Evolutionary conservation across 2,113 vertebrate genomes (phyloP).

Genomic region (Phainopepla nitens): DNA sequence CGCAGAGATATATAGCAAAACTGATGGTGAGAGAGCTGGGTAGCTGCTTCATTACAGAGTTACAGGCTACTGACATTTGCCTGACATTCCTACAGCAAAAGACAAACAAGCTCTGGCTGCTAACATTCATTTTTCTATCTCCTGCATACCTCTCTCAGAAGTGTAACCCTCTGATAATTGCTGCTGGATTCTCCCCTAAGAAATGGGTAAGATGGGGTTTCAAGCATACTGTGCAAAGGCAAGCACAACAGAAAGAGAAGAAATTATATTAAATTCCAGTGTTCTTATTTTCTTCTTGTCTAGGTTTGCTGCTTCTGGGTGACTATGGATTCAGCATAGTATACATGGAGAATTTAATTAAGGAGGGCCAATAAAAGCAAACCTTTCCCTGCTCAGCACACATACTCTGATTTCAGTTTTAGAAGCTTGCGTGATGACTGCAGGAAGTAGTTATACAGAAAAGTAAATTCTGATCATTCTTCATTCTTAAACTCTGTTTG

Average conservation of each 20-base stretch:
- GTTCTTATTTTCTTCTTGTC: background rate
- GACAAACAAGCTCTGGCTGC: background rate
- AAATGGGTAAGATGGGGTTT: background rate
- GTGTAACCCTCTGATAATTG: background rate
- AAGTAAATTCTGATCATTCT: background rate
- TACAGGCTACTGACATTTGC: background rate
- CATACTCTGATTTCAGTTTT: background rate
- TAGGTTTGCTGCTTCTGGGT: background rate
- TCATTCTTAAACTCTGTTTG: constrained; percentile 1
- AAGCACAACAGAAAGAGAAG: background rate
- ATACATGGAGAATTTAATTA: background rate
- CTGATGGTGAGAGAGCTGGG: rapidly evolving
- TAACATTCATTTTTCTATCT: background rate
- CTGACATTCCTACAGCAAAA: background rate
- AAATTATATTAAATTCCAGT: background rate
- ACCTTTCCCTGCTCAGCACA: background rate
- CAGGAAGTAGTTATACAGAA: background rate
- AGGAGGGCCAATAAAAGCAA: background rate
- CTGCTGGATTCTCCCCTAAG: background rate
- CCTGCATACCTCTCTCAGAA: background rate
- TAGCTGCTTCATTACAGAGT: background rate
- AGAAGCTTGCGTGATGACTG: background rate
- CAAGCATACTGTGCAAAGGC: background rate
- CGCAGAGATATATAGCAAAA: background rate
- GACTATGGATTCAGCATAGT: background rate